Conservation (phyloP, 2,113 vertebrate species). For the Microcebus tavaratra region DNA sequence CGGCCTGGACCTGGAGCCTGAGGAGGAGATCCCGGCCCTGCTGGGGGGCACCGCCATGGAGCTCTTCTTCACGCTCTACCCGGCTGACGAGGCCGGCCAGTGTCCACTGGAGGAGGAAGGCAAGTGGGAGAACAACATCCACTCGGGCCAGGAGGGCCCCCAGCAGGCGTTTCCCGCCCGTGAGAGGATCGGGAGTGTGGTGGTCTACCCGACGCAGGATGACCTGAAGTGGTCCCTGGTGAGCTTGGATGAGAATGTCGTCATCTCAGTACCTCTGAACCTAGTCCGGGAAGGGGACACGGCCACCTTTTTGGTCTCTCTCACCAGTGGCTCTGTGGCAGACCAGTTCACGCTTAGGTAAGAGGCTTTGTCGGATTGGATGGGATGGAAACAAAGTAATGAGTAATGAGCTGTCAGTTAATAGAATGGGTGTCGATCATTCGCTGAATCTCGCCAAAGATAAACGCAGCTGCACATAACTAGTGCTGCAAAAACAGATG, state of each 20-base stretch:
- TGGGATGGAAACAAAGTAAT: accelerated
- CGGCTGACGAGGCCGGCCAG: conserved; percentile 84
- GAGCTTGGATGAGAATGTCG: conserved; percentile 90
- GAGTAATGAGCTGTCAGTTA: accelerated
- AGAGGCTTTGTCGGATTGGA: not conserved
- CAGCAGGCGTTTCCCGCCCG: conserved; percentile 79
- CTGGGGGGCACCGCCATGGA: conserved; percentile 88
- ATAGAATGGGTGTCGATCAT: not conserved
- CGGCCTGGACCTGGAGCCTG: conserved; percentile 81
- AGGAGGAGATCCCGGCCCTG: conserved; percentile 82
- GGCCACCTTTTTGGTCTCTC: conserved; percentile 90
- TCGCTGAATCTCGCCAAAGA: not conserved
- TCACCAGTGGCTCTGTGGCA: conserved; percentile 86
- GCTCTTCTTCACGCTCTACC: conserved; percentile 91
- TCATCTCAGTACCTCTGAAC: conserved; percentile 90
- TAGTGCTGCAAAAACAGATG: not conserved
- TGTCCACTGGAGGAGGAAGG: conserved; percentile 89
- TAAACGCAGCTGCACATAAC: too few species aligned
- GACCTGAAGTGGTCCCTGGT: conserved; percentile 85
- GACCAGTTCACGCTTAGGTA: conserved; percentile 94
- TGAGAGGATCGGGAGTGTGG: conserved; percentile 91
- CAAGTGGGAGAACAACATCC: conserved; percentile 86
- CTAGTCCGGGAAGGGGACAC: conserved; percentile 92
- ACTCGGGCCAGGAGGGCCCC: conserved; percentile 81
- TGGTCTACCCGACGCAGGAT: conserved; percentile 86